Evolutionary conservation across 2,113 vertebrate genomes (phyloP), one percentile per base, ranked within the genome.

Genomic region (Eulemur rufifrons): DNA sequence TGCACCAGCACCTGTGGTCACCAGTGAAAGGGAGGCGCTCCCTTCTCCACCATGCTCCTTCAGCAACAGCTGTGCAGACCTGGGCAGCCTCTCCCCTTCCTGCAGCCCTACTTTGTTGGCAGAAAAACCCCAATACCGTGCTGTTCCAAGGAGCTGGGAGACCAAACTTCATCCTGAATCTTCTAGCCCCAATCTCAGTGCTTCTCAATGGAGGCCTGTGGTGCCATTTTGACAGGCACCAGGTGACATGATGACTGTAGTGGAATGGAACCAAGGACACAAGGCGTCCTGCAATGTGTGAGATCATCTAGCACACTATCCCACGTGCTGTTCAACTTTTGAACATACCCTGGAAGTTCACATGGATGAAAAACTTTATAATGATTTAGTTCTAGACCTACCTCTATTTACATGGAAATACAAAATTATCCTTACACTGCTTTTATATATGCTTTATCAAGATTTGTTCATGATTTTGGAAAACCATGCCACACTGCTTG

Each of bases 1-100:
- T 29, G 15, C 52, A 50, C 56, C 15, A 12, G 0, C 29, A 52
- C 50, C 25, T 2, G 9, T 3, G 7, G 11, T 15, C n/a, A 34
- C 74, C 85, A 64, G 7, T 0, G 23, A 5, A 6, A 21, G 0
- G 5, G 6, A 81, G 66, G 18, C 4, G 3, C 50, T 5, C 12
- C 45, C 17, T 56, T 17, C 39, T 37, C 73, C n/a, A 10, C 8
- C 27, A 29, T 0, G 1, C 17, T 59, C 54, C 29, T 21, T 8
- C 4, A 6, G 29, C 1, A 0, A 37, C 21, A 42, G 73, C 77
- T 11, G 11, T 17, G 23, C 34, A 29, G 8, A 54, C 56, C 15
- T 25, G 12, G 47, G 27, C n/a, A 42, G 45, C 34, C 61, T 47
- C 42, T 34, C 29, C 68, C 20, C 12, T 42, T 61, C 10, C 82